phyloP scores from a whole-genome alignment of 2,888 invertebrate species.

The Mellilla xanthometata region DNA sequence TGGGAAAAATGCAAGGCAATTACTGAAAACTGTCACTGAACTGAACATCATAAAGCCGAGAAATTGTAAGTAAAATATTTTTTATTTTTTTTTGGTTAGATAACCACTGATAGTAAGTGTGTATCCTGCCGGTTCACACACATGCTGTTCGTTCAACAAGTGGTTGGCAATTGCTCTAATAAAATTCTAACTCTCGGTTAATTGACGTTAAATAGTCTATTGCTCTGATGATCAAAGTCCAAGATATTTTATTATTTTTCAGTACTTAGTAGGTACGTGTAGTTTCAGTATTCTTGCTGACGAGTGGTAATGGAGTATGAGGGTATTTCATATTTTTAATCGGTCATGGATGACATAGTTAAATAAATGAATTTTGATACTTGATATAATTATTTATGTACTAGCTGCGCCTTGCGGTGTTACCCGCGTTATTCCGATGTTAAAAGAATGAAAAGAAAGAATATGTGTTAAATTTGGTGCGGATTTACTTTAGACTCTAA shows the following conservation, averaged over 20 bases:
- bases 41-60: constrained; percentile 42
- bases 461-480: too few species aligned
- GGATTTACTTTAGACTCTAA: too few species aligned
- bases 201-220: constrained; percentile 1
- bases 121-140: constrained; percentile 13
- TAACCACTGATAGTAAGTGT: constrained; percentile 35
- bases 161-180: constrained; percentile 10
- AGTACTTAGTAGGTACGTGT: too few species aligned
- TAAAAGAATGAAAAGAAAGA: too few species aligned
- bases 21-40: constrained; percentile 63
- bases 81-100: constrained; percentile 44
- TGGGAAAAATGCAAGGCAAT: constrained; percentile 53
- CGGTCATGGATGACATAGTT: too few species aligned
- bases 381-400: too few species aligned
- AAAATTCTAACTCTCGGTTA: constrained; percentile 9
- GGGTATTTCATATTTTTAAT: too few species aligned
- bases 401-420: too few species aligned
- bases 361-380: too few species aligned
- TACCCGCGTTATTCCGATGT: too few species aligned
- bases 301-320: too few species aligned
- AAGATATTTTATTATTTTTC: neutral
- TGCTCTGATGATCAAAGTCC: constrained; percentile 13
- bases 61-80: constrained; percentile 67
- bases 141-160: neutral
- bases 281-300: too few species aligned